A percentile compares a stretch with the other conserved stretches of the same genome.
These are phyloP conservation scores for Sipha maydis DNA, from an alignment of 2,888 invertebrate species.

Conservation along the genomic window DNA sequence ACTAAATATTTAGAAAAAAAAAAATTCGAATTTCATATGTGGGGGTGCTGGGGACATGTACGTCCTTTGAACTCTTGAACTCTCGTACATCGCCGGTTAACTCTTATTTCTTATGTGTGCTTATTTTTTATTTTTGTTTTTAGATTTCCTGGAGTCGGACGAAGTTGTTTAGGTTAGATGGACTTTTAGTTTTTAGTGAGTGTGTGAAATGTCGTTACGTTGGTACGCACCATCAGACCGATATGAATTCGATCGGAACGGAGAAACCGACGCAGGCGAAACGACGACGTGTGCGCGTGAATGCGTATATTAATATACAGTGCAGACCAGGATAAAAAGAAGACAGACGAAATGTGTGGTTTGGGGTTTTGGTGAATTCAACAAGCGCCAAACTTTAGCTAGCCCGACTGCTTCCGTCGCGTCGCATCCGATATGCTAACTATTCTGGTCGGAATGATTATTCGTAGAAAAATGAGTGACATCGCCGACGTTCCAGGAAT, in stretches of 20 bases:
- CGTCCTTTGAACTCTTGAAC: too few relatives aligned
- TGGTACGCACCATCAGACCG: not conserved
- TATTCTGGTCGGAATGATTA: not conserved
- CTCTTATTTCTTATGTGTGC: not conserved
- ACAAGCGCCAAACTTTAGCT: not conserved
- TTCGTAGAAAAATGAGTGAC: not conserved
- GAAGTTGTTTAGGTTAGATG: not conserved
- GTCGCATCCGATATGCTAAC: not conserved
- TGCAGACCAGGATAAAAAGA: not conserved
- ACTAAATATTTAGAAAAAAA: too few relatives aligned
- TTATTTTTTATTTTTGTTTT: not conserved
- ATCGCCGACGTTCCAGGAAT: not conserved
- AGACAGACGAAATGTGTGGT: not conserved
- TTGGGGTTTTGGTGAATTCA: not conserved
- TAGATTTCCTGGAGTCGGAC: not conserved
- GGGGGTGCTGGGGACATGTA: too few relatives aligned
- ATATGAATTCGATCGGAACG: conserved; percentile 7
- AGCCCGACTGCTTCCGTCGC: too few relatives aligned
- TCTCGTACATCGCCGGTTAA: too few relatives aligned
- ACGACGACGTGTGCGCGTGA: not conserved
- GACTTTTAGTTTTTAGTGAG: not conserved
- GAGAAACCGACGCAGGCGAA: not conserved
- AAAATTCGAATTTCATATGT: too few relatives aligned
- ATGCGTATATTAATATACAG: not conserved
- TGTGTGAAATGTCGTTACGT: not conserved